A percentile compares a stretch with the other conserved stretches of the same genome.
Evolutionary conservation across 2,113 vertebrate species (phyloP).

Genomic region (Trematocara unimaculatum): DNA sequence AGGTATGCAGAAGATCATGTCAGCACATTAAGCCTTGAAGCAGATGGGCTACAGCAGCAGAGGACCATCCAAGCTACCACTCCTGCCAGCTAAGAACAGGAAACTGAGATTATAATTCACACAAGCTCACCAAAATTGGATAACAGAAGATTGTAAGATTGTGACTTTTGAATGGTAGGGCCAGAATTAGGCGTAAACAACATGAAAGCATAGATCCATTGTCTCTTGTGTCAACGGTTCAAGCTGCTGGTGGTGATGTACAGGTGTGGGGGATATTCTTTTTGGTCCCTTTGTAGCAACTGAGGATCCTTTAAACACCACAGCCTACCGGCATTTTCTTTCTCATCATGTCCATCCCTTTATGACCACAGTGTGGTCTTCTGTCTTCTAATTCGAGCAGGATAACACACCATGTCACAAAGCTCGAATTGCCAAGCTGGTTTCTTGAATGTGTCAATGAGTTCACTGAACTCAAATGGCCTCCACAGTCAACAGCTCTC

Average conservation of each 20-base stretch:
- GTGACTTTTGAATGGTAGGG: not conserved
- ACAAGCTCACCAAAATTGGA: accelerated
- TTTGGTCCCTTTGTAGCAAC: not conserved
- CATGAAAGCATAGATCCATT: not conserved
- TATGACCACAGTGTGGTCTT: not conserved
- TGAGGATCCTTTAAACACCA: not conserved
- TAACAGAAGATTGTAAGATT: not conserved
- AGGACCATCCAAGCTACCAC: not conserved
- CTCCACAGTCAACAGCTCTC: not conserved
- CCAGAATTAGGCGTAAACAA: not conserved
- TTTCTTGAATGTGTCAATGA: not conserved
- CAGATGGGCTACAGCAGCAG: not conserved
- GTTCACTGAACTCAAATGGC: not conserved
- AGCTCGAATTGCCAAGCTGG: not conserved
- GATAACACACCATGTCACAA: not conserved
- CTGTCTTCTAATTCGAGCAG: accelerated
- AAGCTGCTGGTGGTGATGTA: not conserved
- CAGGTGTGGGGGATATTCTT: not conserved
- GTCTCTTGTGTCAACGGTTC: not conserved
- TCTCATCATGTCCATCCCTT: not conserved
- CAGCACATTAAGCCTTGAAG: not conserved
- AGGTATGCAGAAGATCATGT: not conserved
- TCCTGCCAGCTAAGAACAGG: not conserved
- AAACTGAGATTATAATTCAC: not conserved
- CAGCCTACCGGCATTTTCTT: not conserved